Evolutionary conservation across 2,888 invertebrate genomes (phyloP), one percentile per base, ranked within the genome.

Genomic region (Brachynemurus nebulosus): DNA sequence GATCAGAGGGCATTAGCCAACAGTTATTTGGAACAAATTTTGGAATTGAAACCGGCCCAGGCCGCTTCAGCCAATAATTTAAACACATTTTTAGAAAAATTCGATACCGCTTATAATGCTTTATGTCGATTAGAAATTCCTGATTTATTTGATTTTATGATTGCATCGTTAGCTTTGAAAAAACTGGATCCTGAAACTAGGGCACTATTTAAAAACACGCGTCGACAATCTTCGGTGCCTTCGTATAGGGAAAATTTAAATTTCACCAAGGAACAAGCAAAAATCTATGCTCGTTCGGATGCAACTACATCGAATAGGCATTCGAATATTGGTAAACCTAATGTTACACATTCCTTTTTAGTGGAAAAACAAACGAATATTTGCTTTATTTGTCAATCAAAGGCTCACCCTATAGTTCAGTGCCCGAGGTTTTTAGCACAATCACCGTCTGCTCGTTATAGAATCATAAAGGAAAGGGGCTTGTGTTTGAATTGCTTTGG

Each of bases 121-220:
- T 35, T 35, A 35, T 11, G 17, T 16, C 14, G 17, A 17, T 35
- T 35, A 14, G 17, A 35, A 12, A 17, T 35, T 14, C 16, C 16
- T 6, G 35, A 35, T 35, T 17, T 35, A 35, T 35, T 12, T 3
- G 16, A 17, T 35, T 35, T 35, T 17, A 35, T 17, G 8, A 14
- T 35, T 35, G 3, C 16, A 35, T 35, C n/a, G n/a, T 35, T 35
- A 7, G 2, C 17, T 12, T 35, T 35, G 35, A n/a, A 8, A 9
- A 35, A 35, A 35, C 16, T 35, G 12, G 35, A 35, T 17, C 9
- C 35, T 35, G 35, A 35, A 35, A 35, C 35, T 6, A 11, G n/a
- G 9, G 4, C 4, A 7, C 35, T 35, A 11, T 35, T 14, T 17
- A 8, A 35, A 17, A 35, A 12, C 17, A 14, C 18, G 16, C 16